Percentiles rank a stretch among this genome's conserved stretches.
These are phyloP conservation scores for Pachyseris speciosa DNA, from an alignment of 64 coral and sea anemone genomes.

Conservation along the genomic window DNA sequence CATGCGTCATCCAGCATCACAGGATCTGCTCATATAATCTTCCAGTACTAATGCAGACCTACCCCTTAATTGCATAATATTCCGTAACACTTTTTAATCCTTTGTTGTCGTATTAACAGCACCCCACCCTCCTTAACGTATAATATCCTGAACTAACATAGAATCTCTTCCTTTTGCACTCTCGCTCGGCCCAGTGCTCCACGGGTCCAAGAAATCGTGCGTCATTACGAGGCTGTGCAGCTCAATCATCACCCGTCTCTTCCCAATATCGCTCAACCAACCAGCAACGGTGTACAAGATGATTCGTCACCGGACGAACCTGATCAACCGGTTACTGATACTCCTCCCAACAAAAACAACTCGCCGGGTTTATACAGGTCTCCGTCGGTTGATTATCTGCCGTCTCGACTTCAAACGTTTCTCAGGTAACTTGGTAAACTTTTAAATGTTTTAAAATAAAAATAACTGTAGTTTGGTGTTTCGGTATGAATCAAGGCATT, in stretches of 20 bases:
- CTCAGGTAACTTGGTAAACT: constrained; percentile 27
- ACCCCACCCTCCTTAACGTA: background rate
- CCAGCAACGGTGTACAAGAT: background rate
- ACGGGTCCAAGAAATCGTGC: constrained; percentile 32
- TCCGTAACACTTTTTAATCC: background rate
- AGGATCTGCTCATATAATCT: background rate
- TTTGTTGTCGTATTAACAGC: background rate
- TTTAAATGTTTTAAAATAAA: background rate
- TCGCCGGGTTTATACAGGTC: background rate
- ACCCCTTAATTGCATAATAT: background rate
- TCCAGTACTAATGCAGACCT: background rate
- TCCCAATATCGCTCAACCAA: constrained; percentile 28
- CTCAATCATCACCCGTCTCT: constrained; percentile 21
- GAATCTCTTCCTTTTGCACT: constrained; percentile 17
- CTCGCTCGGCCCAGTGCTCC: constrained; percentile 33
- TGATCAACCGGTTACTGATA: background rate
- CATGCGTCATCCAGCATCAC: background rate
- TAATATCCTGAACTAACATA: constrained; percentile 9
- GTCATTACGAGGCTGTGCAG: constrained; percentile 37
- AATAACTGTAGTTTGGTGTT: background rate
- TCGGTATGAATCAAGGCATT: background rate
- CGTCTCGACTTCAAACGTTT: background rate
- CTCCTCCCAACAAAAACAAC: background rate
- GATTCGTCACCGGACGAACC: constrained; percentile 4
- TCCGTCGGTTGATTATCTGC: constrained; percentile 9